Base-by-base conservation (phyloP, 1,140 invertebrate species). In the Drosophila teissieri region DNA sequence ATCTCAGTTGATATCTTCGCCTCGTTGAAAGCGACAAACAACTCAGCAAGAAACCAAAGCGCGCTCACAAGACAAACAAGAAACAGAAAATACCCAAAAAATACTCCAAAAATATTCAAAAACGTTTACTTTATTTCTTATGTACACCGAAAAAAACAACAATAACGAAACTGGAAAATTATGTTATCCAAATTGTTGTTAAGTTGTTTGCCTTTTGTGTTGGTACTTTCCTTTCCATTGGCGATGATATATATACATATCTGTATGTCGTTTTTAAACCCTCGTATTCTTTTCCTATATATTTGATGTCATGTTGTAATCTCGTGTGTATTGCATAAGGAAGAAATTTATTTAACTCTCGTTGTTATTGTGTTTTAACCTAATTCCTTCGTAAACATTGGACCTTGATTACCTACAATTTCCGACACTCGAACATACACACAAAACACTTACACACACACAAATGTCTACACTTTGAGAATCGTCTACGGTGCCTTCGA, bases 231-330 rank as follows among this genome's bases (percentile, higher is more conserved):
- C 39, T 63, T 60, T 40, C 60, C 60, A 88, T 82, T 70, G 45
- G 55, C 64, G 31, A 77, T 55, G 48, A 62, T 62, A 75, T 82
- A 74, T 82, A 72, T 85, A 80, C 62, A 65, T 60, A 82, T 63
- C 37, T 57, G 56, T 67, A 57, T 75, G 61, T 53, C 54, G 74
- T 86, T 72, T 78, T 61, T 78, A 78, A 68, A 65, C 60, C 49
- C 60, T 54, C 60, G 45, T 55, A 54, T 53, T 46, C 55, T 48
- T 77, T 72, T 72, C 54, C 55, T 54, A 52, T 77, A 73, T 82
- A 80, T 79, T 86, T 83, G 79, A 89, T 88, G 83, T 86, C 69
- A 78, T 85, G 77, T 78, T 85, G 77, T 85, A 68, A 68, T 37
- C 64, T 77, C 77, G 77, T 81, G 70, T 76, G 61, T 75, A 76